Base-by-base conservation (phyloP, 1,140 invertebrate genomes). In the Campoletis sonorensis region DNA sequence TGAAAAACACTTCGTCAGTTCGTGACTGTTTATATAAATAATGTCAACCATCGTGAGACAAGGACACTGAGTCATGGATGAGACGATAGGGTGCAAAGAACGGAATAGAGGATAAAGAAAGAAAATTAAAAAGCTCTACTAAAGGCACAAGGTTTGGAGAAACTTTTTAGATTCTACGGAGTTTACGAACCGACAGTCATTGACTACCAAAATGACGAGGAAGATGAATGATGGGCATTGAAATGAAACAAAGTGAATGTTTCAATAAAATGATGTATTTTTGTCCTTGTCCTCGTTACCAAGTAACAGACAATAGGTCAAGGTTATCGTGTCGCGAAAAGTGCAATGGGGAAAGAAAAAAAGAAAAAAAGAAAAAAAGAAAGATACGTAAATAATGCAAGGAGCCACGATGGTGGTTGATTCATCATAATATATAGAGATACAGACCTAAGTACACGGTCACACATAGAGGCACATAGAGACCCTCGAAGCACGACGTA, bases 381-480 rank as follows among this genome's bases (percentile, higher is more conserved):
- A n/a, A 27, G 16, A 54, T 23, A 30, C 72, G 26, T 75, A 18
- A 75, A 75, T 75, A 54, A 75, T 75, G 72, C 51, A 75, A 75
- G 49, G 10, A 75, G 72, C 49, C 70, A 49, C 70, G 40, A 72
- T 72, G 30, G 67, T 71, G 27, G 30, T n/a, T 71, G 40, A 45
- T 45, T 45, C 8, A 13, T 40, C 68, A 33, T 33, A 13, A 33
- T 33, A 13, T 45, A 45, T 45, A 45, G 40, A 26, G 64, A 68
- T 37, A 71, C 33, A 11, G 37, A 21, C 3, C 23, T 49, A 49
- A 45, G 30, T 7, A 11, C 68, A 21, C 26, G 68, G 1, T 54
- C 16, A 33, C 27, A 70, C 67, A 70, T 7, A 70, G 23, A 70
- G 0, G 23, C 61, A 64, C 61, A 64, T 26, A 64, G 61, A 27